Base-by-base conservation (phyloP, 2,797 vertebrate species). In the Myotis myotis region DNA sequence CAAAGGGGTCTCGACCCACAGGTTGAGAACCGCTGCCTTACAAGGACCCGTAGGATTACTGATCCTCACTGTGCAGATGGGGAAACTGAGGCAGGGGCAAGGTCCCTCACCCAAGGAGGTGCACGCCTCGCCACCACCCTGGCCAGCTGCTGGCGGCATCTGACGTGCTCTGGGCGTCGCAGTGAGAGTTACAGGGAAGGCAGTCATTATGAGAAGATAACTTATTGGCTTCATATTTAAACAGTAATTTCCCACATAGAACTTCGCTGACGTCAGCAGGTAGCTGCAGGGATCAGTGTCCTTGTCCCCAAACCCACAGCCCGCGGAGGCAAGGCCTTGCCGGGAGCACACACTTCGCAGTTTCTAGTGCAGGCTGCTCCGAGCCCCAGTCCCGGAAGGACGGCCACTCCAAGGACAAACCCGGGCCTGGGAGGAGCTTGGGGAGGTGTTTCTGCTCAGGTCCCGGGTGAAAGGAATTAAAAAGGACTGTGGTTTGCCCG, bases 61-160 rank as follows among this genome's bases (percentile, higher is more conserved):
- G 41, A 9, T 10, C 71, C 22, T 30, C 41, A 5, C 44, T 47
- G 17, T 47, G 62, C 30, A 66, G 62, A n/a, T 0, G 62, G 8
- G 62, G 62, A 33, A 33, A 66, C 62, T 17, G 62, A 47, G 71
- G 71, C 71, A 28, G 71, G 41, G 71, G 71, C 15, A 4, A 28
- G 28, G 25, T 8, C 41, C 2, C 71, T 47, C 28, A 23, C 19
- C 70, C 66, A 11, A 36, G 66, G 33, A 38, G 68, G 19, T 38
- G 36, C 36, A 23, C 3, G 5, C 13, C 38, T 23, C 11, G 2
- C 28, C 33, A 3, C 5, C 7, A 7, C 41, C 12, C 15, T 4
- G 2, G 4, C 1, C 41, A 10, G 15, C 2, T 3, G 1, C 7
- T 13, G 33, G 28, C 15, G 38, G 0, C 0, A 5, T 33, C 12